phyloP scores from a whole-genome alignment of 2,888 invertebrate genomes.

The Drosophila emarginata region DNA sequence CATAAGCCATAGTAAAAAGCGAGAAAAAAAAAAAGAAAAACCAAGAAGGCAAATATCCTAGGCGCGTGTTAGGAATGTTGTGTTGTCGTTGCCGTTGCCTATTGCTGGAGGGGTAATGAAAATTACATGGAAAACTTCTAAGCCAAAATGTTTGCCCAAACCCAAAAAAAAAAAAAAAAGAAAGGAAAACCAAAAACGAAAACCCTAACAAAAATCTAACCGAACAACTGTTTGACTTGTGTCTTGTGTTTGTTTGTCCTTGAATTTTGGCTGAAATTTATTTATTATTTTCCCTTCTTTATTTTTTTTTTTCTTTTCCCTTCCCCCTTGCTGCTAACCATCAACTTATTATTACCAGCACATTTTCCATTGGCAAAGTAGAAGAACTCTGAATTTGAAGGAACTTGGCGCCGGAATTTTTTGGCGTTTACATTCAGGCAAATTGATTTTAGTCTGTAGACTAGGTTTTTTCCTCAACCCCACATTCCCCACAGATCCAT shows the following conservation, averaged over 20 bases:
- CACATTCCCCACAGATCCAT: background rate
- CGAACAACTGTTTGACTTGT: conserved; percentile 65
- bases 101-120: conserved; percentile 57
- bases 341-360: conserved; percentile 72
- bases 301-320: background rate
- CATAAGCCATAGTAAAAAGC: conserved; percentile 32
- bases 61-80: background rate
- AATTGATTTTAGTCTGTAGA: conserved; percentile 55
- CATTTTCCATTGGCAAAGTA: conserved; percentile 69
- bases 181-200: conserved; percentile 31
- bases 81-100: conserved; percentile 4
- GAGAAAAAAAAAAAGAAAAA: conserved; percentile 5
- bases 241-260: conserved; percentile 72
- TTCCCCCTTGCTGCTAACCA: background rate
- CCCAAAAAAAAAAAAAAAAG: conserved; percentile 11
- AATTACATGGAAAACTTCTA: conserved; percentile 73
- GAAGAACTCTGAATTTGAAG: conserved; percentile 28
- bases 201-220: conserved; percentile 8
- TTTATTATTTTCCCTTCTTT: background rate
- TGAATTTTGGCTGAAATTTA: conserved; percentile 63
- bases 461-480: background rate
- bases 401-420: conserved; percentile 68
- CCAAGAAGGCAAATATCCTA: conserved; percentile 18
- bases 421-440: conserved; percentile 48
- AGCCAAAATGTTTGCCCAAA: conserved; percentile 64